Evolutionary conservation across 2,113 vertebrate genomes (phyloP).

Genomic region (Leptocoma aspasia): DNA sequence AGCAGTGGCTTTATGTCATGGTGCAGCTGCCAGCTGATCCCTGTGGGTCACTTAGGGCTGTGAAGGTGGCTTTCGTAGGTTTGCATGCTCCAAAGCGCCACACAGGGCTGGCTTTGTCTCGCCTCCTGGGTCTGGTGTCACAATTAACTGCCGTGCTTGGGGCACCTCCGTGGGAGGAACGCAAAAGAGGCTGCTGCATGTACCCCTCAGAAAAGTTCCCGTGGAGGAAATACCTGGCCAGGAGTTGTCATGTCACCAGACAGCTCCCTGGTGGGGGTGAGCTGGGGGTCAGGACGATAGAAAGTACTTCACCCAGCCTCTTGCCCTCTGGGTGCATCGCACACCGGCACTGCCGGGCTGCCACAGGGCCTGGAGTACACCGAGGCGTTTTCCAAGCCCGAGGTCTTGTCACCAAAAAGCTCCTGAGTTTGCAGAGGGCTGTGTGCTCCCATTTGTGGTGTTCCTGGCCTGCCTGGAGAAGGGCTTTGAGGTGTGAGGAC

Average conservation of each 20-base stretch:
- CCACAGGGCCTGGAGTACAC: neutral
- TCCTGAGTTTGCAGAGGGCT: neutral
- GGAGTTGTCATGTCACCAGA: neutral
- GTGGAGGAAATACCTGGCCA: neutral
- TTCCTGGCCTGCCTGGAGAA: neutral
- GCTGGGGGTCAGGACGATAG: neutral
- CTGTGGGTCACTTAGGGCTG: neutral
- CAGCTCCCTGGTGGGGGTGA: neutral
- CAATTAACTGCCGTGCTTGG: neutral
- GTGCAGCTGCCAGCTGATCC: neutral
- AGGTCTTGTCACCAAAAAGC: neutral
- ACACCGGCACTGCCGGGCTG: accelerated
- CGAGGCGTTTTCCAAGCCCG: accelerated
- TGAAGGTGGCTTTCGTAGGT: neutral
- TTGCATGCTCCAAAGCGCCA: neutral
- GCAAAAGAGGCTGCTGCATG: neutral
- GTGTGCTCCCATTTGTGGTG: accelerated
- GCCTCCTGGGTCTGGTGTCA: accelerated
- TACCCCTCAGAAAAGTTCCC: neutral
- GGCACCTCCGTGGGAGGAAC: neutral
- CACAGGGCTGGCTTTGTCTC: accelerated
- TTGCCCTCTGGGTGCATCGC: accelerated
- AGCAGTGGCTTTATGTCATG: neutral
- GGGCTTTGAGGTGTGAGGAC: neutral
- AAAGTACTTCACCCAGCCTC: accelerated